Base-by-base conservation (phyloP, 2,888 invertebrate species). In the Sarcophaga rosellei region DNA sequence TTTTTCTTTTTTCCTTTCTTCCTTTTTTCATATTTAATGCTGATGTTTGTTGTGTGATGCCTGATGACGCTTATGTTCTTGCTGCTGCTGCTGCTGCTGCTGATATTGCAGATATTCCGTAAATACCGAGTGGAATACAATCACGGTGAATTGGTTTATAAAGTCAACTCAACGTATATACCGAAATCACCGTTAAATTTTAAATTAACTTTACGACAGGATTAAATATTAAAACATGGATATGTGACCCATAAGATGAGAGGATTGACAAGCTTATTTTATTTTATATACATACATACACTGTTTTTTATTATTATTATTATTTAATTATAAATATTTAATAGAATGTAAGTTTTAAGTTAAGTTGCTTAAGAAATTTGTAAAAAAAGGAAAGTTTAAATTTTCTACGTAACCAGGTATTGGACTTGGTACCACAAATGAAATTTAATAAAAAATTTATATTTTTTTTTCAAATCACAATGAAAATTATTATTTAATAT, bases 111-210 rank as follows among this genome's bases (percentile, higher is more conserved):
- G 96, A 94, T 96, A 91, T 95, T 96, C 92, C 94, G 95, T 88
- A 95, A 95, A 92, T 96, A 96, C 93, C 92, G 94, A 89, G 95
- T 96, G 61, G 94, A 95, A 88, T 96, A 96, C 94, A 94, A 95
- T 88, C 94, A 96, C 90, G 95, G 94, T 21, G 95, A 95, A 86
- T 93, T 96, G 88, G 95, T 95, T 21, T 96, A 96, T 92, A 95
- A 95, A 92, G 95, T 96, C 80, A 95, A 95, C 87, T 96, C 96
- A 77, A 96, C 96, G 68, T 96, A 96, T 90, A 95, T 96, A 83
- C 96, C 96, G 17, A 94, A 95, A 90, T 95, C 96, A 89, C 96
- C 96, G 61, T 92, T 96, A 84, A 95, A 95, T 92, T 96, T 96
- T 91, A 95, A 95, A 90, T 93, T 96, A 88, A 94, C 93, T 70